A percentile compares a stretch with the other conserved stretches of the same genome.
phyloP scores from a whole-genome alignment of 2,797 vertebrate genomes.

The Fringilla coelebs region DNA sequence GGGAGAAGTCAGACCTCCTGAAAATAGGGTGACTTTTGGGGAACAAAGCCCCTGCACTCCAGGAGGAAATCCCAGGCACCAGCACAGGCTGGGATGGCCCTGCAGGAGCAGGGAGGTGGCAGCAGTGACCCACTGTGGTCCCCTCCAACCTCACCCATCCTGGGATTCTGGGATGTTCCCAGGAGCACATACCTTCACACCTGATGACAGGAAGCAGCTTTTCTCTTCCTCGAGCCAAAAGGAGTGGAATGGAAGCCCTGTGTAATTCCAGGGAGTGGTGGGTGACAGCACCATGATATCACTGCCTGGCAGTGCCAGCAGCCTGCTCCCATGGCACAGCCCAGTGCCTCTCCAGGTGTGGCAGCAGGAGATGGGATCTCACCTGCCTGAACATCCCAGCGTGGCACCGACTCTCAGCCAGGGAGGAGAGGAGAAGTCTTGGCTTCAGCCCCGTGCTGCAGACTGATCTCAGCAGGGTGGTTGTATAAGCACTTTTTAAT shows the following conservation, averaged over 20 bases:
- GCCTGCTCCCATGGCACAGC: not conserved
- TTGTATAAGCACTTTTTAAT: not conserved
- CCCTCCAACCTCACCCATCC: not conserved
- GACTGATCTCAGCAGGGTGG: not conserved
- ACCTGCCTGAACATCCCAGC: not conserved
- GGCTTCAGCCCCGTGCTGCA: not conserved
- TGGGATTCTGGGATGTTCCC: not conserved
- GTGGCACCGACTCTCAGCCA: not conserved
- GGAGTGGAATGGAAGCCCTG: not conserved
- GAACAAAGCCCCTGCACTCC: not conserved
- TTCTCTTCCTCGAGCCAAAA: not conserved
- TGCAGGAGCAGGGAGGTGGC: not conserved
- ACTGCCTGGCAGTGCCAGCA: not conserved
- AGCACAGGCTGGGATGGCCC: not conserved
- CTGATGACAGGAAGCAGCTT: not conserved
- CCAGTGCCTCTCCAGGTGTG: not conserved
- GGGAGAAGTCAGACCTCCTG: not conserved
- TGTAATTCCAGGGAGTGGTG: conserved; percentile 40
- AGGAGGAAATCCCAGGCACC: not conserved
- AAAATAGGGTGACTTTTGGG: not conserved
- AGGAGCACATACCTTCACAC: not conserved
- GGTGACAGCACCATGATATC: conserved; percentile 20
- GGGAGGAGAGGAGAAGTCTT: not conserved
- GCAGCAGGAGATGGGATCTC: conserved; percentile 25
- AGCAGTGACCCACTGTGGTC: not conserved